Evolutionary conservation across 1,140 invertebrate genomes (phyloP).

Genomic region (Zaprionus vittiger): DNA sequence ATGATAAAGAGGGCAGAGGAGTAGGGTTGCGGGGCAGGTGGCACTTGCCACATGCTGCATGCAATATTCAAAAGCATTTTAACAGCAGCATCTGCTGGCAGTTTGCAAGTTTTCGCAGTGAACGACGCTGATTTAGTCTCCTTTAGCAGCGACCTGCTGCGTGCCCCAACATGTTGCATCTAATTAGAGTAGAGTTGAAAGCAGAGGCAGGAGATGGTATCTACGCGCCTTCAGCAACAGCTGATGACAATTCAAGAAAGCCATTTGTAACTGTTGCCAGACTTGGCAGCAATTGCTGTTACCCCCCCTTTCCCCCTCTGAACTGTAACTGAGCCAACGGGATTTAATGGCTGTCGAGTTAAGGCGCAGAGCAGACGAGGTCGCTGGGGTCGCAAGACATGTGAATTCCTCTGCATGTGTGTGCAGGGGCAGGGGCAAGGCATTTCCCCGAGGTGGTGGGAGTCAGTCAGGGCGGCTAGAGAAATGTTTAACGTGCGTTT

Average conservation of each 20-base stretch:
- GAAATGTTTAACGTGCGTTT: conserved; percentile 56
- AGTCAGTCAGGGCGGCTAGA: not conserved
- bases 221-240: conserved; percentile 42
- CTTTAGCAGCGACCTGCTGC: conserved; percentile 12
- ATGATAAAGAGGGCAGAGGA: not conserved
- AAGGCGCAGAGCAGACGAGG: conserved; percentile 3
- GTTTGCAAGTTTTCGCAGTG: conserved; percentile 56
- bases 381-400: not conserved
- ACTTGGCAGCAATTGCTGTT: conserved; percentile 65
- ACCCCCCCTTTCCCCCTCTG: not conserved
- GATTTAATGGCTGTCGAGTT: conserved; percentile 43
- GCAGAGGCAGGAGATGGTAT: not conserved
- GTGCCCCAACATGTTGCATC: conserved; percentile 65
- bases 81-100: conserved; percentile 63
- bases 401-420: conserved; percentile 60
- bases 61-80: conserved; percentile 74
- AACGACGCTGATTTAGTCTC: conserved; percentile 35
- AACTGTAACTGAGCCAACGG: conserved; percentile 42
- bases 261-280: conserved; percentile 72
- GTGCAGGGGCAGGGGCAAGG: not conserved
- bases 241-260: conserved; percentile 63
- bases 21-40: conserved; percentile 2
- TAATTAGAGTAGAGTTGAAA: conserved; percentile 53
- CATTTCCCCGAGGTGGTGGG: not conserved
- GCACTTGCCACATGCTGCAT: conserved; percentile 27